These are phyloP conservation scores for Sebastes nivosus DNA, from an alignment of 2,797 vertebrate species.

Conservation along the genomic window DNA sequence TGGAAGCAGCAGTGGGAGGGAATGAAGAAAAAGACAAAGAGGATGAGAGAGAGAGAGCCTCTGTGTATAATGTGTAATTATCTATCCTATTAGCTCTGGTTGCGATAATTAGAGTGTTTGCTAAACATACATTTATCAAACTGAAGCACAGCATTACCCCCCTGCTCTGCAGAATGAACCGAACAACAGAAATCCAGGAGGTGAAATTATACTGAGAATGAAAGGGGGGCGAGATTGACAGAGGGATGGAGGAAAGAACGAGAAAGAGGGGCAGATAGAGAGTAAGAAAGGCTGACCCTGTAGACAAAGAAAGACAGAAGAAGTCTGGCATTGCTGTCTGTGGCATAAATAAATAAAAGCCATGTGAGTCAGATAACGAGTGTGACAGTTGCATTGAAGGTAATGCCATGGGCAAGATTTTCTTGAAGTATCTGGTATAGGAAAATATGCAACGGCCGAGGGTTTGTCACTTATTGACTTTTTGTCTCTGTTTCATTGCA, in stretches of 20 bases:
- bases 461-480: conserved; percentile 79
- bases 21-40: conserved; percentile 32
- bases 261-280: background rate
- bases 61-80: conserved; percentile 66
- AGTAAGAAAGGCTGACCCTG: background rate
- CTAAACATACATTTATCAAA: conserved; percentile 72
- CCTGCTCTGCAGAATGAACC: conserved; percentile 13
- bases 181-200: conserved; percentile 8
- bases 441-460: conserved; percentile 46
- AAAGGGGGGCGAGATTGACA: background rate
- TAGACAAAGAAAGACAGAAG: background rate
- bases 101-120: conserved; percentile 70
- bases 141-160: conserved; percentile 23
- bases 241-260: background rate
- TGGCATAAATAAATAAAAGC: conserved; percentile 48
- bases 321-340: conserved; percentile 11
- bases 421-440: conserved; percentile 40
- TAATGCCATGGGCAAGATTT: conserved; percentile 47
- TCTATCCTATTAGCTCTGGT: conserved; percentile 66
- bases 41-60: conserved; percentile 6
- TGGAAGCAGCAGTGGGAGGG: conserved; percentile 39
- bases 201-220: conserved; percentile 7
- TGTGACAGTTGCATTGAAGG: conserved; percentile 40
- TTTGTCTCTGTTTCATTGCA: conserved; percentile 71
- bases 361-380: conserved; percentile 23